Evolutionary conservation across 2,797 vertebrate genomes (phyloP).

Genomic region (Pantherophis vulpinus): DNA sequence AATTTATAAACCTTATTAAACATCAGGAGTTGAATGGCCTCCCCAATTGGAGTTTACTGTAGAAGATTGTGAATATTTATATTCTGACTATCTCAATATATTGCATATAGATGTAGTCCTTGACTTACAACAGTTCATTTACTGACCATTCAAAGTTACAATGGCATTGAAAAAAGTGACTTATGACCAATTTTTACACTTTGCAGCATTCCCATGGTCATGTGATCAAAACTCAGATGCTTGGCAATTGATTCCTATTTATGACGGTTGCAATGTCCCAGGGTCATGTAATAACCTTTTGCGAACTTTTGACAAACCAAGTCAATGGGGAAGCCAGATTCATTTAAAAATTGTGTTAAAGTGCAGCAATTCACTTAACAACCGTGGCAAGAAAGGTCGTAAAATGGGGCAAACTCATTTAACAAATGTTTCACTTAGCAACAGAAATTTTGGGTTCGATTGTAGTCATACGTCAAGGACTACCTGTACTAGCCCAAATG

Average conservation of each 20-base stretch:
- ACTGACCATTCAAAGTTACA: no score
- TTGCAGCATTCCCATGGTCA: no score
- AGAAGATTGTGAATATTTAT: background rate
- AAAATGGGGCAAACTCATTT: background rate
- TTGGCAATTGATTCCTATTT: no score
- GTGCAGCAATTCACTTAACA: background rate
- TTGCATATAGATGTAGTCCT: background rate
- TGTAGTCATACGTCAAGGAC: background rate
- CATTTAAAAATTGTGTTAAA: no score
- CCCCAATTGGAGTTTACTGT: background rate
- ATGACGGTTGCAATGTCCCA: no score
- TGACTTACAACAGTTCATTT: no score
- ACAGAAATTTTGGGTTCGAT: background rate
- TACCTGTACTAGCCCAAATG: background rate
- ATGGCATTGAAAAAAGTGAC: no score
- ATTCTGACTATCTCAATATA: background rate
- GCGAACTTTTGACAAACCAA: no score
- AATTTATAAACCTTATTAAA: background rate
- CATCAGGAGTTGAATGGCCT: background rate
- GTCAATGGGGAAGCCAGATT: no score
- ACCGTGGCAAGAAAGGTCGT: background rate
- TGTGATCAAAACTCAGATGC: no score
- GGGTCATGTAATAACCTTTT: no score
- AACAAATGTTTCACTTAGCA: background rate
- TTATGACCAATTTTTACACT: no score